Evolutionary conservation across 2,113 vertebrate species (phyloP).

Genomic region (Paradoxurus hermaphroditus): DNA sequence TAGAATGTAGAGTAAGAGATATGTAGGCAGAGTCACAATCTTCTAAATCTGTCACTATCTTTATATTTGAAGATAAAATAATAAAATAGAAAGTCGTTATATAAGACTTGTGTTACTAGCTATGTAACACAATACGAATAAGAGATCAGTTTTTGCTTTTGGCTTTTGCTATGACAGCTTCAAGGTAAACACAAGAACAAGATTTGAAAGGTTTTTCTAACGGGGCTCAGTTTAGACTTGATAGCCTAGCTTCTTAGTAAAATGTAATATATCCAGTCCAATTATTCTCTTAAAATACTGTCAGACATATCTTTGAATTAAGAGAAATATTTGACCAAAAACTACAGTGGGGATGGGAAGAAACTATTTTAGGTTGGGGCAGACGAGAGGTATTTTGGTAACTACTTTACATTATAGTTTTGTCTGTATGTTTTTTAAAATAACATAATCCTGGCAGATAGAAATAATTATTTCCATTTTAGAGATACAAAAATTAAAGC

Average conservation of each 20-base stretch:
- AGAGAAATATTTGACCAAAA: constrained; percentile 16
- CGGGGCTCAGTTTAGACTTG: background rate
- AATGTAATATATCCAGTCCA: background rate
- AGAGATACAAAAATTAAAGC: background rate
- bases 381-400: background rate
- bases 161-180: background rate
- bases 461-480: background rate
- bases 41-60: background rate
- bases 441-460: background rate
- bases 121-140: background rate
- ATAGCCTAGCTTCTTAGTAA: background rate
- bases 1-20: background rate
- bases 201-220: background rate
- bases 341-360: background rate
- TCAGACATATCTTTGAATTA: background rate
- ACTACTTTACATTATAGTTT: background rate
- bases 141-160: background rate
- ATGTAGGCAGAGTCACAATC: background rate
- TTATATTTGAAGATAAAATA: background rate
- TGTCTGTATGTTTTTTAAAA: background rate
- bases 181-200: background rate
- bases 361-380: background rate
- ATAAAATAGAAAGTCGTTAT: background rate
- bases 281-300: background rate
- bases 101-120: no score